phyloP scores from a whole-genome alignment of 2,888 invertebrate genomes.

The Agrilus mali region DNA sequence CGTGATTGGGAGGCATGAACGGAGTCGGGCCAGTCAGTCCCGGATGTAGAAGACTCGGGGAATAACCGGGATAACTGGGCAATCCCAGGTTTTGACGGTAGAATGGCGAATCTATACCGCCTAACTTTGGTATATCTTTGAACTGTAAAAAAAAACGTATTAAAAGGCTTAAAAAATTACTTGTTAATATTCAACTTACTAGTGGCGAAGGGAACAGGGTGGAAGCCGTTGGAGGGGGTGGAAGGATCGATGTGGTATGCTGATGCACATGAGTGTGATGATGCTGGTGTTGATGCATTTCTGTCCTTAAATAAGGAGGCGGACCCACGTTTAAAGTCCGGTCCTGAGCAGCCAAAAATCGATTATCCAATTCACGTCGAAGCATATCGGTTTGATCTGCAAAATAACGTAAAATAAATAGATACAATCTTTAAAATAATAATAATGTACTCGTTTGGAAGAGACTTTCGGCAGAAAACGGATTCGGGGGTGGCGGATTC shows the following conservation, averaged over 20 bases:
- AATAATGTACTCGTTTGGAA: slow-evolving; percentile 69
- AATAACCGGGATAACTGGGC: slow-evolving; percentile 64
- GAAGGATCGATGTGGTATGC: slow-evolving; percentile 57
- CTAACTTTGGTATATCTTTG: slow-evolving; percentile 79
- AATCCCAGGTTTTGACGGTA: slow-evolving; percentile 67
- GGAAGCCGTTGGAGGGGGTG: slow-evolving; percentile 42
- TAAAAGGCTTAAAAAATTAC: no score
- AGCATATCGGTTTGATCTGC: slow-evolving; percentile 70
- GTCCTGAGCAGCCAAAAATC: slow-evolving; percentile 81
- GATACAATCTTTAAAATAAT: background rate
- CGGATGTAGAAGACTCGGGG: slow-evolving; percentile 67
- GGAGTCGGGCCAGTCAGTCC: slow-evolving; percentile 63
- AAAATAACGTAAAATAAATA: background rate
- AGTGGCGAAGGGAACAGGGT: slow-evolving; percentile 52
- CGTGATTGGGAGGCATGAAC: slow-evolving; percentile 78
- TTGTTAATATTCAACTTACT: slow-evolving; percentile 42
- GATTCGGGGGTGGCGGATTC: slow-evolving; percentile 49
- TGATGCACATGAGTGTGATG: slow-evolving; percentile 87
- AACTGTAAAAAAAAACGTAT: slow-evolving; percentile 45
- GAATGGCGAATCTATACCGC: slow-evolving; percentile 63
- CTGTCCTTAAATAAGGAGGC: slow-evolving; percentile 58
- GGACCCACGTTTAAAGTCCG: slow-evolving; percentile 40
- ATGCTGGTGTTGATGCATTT: slow-evolving; percentile 89
- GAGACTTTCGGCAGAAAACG: slow-evolving; percentile 78
- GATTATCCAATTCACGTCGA: slow-evolving; percentile 77